These are phyloP conservation scores for Vanessa tameamea DNA, from an alignment of 1,140 invertebrate species.

Conservation along the genomic window DNA sequence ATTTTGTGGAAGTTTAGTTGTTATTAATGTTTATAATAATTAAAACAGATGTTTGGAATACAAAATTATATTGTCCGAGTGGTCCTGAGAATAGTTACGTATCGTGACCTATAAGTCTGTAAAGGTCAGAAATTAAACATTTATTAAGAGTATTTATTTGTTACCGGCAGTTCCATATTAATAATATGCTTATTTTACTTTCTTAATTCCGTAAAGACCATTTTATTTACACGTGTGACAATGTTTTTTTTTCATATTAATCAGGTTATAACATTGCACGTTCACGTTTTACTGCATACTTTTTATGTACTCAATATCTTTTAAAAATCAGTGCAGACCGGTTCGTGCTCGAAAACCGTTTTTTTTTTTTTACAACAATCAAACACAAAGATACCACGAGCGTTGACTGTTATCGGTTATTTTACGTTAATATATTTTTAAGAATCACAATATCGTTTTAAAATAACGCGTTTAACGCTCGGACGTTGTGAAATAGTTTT, in stretches of 20 bases:
- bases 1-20: slow-evolving; percentile 2
- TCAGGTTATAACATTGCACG: neutral
- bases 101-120: neutral
- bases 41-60: neutral
- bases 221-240: neutral
- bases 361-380: neutral
- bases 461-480: neutral
- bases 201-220: neutral
- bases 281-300: slow-evolving; percentile 3
- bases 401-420: neutral
- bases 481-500: slow-evolving; percentile 8
- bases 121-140: slow-evolving; percentile 8
- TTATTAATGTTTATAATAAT: slow-evolving; percentile 8
- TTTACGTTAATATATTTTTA: neutral
- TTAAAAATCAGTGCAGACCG: slow-evolving; percentile 1
- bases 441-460: too few relatives aligned
- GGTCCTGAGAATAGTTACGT: neutral
- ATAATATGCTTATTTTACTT: neutral
- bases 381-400: neutral
- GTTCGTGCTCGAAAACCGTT: slow-evolving; percentile 14
- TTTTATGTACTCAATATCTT: slow-evolving; percentile 7
- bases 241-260: slow-evolving; percentile 3
- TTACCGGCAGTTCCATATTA: neutral
- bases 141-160: neutral
- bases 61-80: neutral